Evolutionary conservation across 2,888 invertebrate genomes (phyloP), one percentile per base, ranked within the genome.

Genomic region (Penaeus monodon): DNA sequence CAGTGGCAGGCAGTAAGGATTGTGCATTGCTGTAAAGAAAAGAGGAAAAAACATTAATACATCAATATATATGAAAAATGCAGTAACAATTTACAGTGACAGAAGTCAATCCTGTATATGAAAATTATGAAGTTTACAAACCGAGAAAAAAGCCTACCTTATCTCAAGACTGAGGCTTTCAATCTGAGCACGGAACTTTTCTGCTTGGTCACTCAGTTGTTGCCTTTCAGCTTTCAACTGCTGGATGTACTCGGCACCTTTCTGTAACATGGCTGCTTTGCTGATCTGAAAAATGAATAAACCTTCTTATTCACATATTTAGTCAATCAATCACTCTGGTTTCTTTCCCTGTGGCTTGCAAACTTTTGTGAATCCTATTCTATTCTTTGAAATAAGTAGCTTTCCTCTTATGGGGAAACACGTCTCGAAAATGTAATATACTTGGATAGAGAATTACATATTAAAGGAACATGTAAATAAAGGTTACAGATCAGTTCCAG

Each of bases 221-320:
- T 88, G 88, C 17, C 98, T 94, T 92, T 99, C 98, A 49, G 95
- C 93, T 91, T 97, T 96, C 91, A 99, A 93, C 92, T 97, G 96
- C 91, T 96, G 95, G 90, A 98, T 98, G 92, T 98, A 98, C 91
- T 99, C 98, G 12, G 98, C 98, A 88, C 98, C 98, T 92, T 98
- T 98, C 92, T 98, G 98, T 84, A 99, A 93, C 97, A 98, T 97
- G 29, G 98, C 97, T 73, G 98, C 98, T 93, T 99, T 99, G 93
- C 97, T 97, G 91, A 97, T 94, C 95, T 96, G 92, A 74, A 22
- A 63, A 68, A 66, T 49, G 24, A 12, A 29, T n/a, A 22, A 73
- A n/a, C 29, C 29, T 17, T 38, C 17, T 73, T 20, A 33, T 24
- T 44, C 49, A 76, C 44, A 44, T 22, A 38, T n/a, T n/a, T 10